phyloP scores from a whole-genome alignment of 2,888 invertebrate species.

The Drosophila antonietae region DNA sequence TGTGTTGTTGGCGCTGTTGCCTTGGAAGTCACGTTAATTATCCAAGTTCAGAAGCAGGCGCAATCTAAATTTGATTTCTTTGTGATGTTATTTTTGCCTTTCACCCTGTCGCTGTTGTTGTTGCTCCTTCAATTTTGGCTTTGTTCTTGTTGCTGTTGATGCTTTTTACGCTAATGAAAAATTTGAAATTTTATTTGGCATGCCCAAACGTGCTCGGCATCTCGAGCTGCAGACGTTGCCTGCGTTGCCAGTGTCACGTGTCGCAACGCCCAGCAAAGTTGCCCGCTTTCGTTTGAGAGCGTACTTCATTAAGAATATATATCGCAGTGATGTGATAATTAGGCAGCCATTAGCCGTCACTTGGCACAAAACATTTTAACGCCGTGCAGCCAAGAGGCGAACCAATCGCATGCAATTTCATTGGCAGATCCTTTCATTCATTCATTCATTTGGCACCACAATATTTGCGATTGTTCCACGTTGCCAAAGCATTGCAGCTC shows the following conservation, averaged over 20 bases:
- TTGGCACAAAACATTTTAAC: background rate
- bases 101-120: background rate
- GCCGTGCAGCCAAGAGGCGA: background rate
- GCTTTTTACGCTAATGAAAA: constrained; percentile 45
- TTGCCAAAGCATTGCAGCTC: background rate
- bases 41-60: constrained; percentile 18
- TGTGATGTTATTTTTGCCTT: constrained; percentile 14
- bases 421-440: background rate
- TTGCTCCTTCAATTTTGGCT: background rate
- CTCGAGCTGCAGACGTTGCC: constrained; percentile 4
- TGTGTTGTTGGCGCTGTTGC: constrained; percentile 4
- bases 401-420: background rate
- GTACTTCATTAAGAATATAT: background rate
- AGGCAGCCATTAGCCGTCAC: background rate
- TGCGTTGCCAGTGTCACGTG: background rate
- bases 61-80: constrained; percentile 39
- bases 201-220: constrained; percentile 52
- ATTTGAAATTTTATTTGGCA: constrained; percentile 52
- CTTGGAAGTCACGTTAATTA: constrained; percentile 42
- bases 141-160: constrained; percentile 4
- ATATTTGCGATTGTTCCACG: background rate
- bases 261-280: background rate
- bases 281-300: background rate
- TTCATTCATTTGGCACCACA: background rate
- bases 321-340: constrained; percentile 5